Percentiles rank a stretch among this genome's conserved stretches.
These are phyloP conservation scores for Pseudopipra pipra DNA, from an alignment of 2,113 vertebrate genomes.

Conservation along the genomic window DNA sequence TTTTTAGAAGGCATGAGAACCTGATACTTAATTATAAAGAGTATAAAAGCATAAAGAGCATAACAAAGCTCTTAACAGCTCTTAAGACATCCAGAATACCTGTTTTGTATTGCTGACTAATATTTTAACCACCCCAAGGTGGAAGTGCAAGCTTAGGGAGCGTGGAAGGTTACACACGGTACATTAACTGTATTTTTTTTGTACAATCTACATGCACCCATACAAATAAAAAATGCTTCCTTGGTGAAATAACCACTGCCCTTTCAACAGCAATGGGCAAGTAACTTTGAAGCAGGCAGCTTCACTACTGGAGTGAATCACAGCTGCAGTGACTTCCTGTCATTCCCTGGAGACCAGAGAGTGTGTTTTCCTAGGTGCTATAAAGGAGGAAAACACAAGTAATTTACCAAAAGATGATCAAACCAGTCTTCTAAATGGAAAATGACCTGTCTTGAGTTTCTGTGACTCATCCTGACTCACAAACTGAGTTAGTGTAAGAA, in stretches of 20 bases:
- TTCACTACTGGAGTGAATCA: not conserved
- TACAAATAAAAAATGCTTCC: conserved; percentile 37
- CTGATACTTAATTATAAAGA: not conserved
- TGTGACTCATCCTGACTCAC: not conserved
- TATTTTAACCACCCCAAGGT: conserved; percentile 35
- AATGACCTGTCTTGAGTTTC: not conserved
- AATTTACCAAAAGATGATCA: not conserved
- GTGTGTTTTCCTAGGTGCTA: not conserved
- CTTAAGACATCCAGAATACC: not conserved
- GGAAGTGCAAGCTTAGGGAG: conserved; percentile 22
- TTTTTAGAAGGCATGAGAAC: not conserved
- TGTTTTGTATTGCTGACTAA: not conserved
- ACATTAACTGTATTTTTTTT: conserved; percentile 47
- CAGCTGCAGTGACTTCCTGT: not conserved
- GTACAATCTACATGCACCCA: not conserved
- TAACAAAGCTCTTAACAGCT: not conserved
- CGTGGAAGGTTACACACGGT: not conserved
- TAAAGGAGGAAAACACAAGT: not conserved
- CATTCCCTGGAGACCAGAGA: not conserved
- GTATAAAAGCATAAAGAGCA: not conserved
- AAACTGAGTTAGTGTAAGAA: not conserved
- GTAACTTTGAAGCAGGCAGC: not conserved
- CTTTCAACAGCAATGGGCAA: not conserved
- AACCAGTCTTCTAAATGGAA: not conserved
- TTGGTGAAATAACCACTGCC: not conserved